Percentiles rank a stretch among this genome's conserved stretches.
Evolutionary conservation across 2,113 vertebrate genomes (phyloP).

Genomic region (Nothocercus julius): DNA sequence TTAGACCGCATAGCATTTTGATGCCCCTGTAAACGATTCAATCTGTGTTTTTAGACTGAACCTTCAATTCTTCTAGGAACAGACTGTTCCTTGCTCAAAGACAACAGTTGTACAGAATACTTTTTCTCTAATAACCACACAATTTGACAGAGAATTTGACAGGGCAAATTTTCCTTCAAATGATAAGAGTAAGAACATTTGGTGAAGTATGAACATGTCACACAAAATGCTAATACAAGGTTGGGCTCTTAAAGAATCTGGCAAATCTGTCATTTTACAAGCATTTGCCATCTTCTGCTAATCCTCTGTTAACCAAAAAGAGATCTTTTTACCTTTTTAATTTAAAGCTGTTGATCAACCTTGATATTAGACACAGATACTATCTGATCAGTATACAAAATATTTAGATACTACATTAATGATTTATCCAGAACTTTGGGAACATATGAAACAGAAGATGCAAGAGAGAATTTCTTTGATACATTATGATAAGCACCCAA

Average conservation of each 20-base stretch:
- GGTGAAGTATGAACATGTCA: background rate
- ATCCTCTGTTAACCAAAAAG: background rate
- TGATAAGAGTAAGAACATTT: background rate
- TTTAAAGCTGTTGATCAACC: background rate
- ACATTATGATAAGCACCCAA: background rate
- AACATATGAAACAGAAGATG: background rate
- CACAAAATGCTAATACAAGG: background rate
- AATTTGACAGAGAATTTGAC: background rate
- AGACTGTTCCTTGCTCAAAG: background rate
- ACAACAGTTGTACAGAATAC: background rate
- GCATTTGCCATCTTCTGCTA: background rate
- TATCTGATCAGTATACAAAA: too few species aligned
- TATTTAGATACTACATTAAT: background rate
- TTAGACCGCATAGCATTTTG: background rate
- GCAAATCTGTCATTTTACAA: background rate
- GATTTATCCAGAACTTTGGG: background rate
- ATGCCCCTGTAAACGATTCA: background rate
- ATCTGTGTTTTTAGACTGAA: background rate
- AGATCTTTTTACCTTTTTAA: background rate
- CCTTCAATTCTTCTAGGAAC: background rate
- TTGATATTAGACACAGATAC: background rate
- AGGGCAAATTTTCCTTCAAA: background rate
- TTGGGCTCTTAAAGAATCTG: background rate
- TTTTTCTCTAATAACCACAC: background rate
- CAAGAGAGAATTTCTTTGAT: background rate